Conservation (phyloP, 2,797 vertebrate genomes). For the Pampus argenteus region DNA sequence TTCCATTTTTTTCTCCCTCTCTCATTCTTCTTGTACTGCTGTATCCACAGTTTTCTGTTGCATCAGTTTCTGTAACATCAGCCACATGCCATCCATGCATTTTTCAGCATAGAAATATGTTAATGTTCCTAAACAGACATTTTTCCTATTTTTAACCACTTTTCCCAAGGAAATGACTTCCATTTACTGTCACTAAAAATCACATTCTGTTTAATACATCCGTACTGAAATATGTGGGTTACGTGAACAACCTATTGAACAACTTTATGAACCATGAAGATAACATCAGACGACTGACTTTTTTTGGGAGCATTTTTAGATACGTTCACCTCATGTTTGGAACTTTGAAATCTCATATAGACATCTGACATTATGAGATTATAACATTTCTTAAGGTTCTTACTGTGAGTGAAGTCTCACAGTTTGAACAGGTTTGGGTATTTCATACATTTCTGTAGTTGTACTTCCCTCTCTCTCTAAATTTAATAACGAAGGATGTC, state of each 20-base stretch:
- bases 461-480: neutral
- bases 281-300: too few relatives aligned
- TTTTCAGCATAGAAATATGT: constrained; percentile 3
- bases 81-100: constrained; percentile 6
- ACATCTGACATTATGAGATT: too few relatives aligned
- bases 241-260: too few relatives aligned
- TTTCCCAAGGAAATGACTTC: neutral
- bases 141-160: neutral
- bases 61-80: constrained; percentile 46
- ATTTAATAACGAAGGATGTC: neutral
- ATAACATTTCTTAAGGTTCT: too few relatives aligned
- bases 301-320: too few relatives aligned
- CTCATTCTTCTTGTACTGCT: constrained; percentile 22
- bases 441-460: neutral
- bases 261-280: too few relatives aligned
- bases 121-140: neutral
- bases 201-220: neutral
- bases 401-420: neutral
- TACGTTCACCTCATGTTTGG: too few relatives aligned
- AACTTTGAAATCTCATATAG: too few relatives aligned
- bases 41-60: constrained; percentile 32
- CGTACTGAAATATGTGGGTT: too few relatives aligned
- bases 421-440: neutral
- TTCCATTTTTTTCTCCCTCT: constrained; percentile 12
- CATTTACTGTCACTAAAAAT: neutral